Base-by-base conservation (phyloP, 2,797 vertebrate species). In the Coilia nasus region DNA sequence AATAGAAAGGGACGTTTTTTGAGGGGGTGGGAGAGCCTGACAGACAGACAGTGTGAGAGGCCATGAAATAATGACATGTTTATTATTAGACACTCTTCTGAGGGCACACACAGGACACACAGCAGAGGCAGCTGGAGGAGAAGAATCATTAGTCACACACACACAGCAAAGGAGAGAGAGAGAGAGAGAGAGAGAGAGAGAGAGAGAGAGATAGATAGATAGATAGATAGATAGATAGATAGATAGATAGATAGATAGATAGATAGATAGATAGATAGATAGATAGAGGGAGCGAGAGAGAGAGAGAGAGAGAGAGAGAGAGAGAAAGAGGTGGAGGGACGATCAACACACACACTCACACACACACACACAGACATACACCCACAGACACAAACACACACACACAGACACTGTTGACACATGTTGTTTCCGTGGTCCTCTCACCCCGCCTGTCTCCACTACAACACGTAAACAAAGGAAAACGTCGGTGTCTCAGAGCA, bases 21-120 rank as follows among this genome's bases (percentile, higher is more conserved):
- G 3, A 10, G 50, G 67, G 67, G 14, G 67, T 15, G 67, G 15
- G 67, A 12, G 62, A 28, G 62, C 6, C 11, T 75, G 67, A 75
- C 67, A 75, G 67, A 75, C 67, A 75, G 67, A 35, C 67, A 75
- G 31, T 6, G 67, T 35, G 67, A 75, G 67, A 17, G 67, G 67
- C 67, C 67, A 75, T 75, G 31, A 75, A 75, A 75, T 75, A 75
- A 75, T 75, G 67, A 75, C 67, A 75, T 75, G 67, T 75, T 75
- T 75, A 75, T 75, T 75, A 75, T 75, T 75, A 75, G 67, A 14
- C 15, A 15, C 14, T 75, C 67, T 75, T 35, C 15, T 75, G 15
- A 75, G 67, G 14, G 67, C 67, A 75, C 31, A 75, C 4, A 31
- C 67, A 75, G 28, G 35, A 75, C 67, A 75, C 31, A 71, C 64